Conservation (phyloP, 2,113 vertebrate species). For the Oryzias celebensis region DNA sequence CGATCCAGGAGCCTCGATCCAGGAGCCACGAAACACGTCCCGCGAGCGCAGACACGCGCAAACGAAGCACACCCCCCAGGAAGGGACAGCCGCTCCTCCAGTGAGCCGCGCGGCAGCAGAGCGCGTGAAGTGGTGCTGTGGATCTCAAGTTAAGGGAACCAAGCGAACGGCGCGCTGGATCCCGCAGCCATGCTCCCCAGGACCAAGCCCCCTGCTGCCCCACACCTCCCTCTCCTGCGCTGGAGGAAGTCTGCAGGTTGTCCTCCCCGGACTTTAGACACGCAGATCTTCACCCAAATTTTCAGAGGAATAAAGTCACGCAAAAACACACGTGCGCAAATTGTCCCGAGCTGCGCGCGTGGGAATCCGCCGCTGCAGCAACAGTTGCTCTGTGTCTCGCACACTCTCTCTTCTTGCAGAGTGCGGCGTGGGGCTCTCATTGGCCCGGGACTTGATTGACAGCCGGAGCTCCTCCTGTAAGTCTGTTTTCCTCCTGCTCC, state of each 20-base stretch:
- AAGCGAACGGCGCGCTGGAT: slow-evolving; percentile 33
- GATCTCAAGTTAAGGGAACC: slow-evolving; percentile 23
- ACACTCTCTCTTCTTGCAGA: slow-evolving; percentile 44
- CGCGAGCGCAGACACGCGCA: too few relatives aligned
- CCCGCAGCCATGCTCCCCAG: slow-evolving; percentile 58
- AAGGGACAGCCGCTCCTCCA: background rate
- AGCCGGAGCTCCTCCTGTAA: slow-evolving; percentile 73
- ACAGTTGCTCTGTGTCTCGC: slow-evolving; percentile 1
- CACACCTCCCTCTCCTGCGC: background rate
- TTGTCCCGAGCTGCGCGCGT: too few relatives aligned
- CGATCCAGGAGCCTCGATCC: too few relatives aligned
- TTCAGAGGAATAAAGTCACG: too few relatives aligned
- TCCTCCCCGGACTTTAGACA: too few relatives aligned
- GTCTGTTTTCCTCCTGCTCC: slow-evolving; percentile 71
- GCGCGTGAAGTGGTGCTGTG: slow-evolving; percentile 24
- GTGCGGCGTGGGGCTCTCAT: slow-evolving; percentile 58
- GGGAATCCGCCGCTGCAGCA: background rate
- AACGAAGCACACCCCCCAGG: background rate
- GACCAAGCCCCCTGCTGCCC: slow-evolving; percentile 8
- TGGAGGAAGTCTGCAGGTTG: too few relatives aligned
- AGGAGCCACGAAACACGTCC: too few relatives aligned
- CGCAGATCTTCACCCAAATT: too few relatives aligned
- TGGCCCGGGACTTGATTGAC: slow-evolving; percentile 74
- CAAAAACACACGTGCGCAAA: too few relatives aligned
- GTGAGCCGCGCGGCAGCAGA: background rate